A percentile compares a stretch with the other conserved stretches of the same genome.
These are phyloP conservation scores for Dryobota labecula DNA, from an alignment of 2,888 invertebrate species.

Conservation along the genomic window DNA sequence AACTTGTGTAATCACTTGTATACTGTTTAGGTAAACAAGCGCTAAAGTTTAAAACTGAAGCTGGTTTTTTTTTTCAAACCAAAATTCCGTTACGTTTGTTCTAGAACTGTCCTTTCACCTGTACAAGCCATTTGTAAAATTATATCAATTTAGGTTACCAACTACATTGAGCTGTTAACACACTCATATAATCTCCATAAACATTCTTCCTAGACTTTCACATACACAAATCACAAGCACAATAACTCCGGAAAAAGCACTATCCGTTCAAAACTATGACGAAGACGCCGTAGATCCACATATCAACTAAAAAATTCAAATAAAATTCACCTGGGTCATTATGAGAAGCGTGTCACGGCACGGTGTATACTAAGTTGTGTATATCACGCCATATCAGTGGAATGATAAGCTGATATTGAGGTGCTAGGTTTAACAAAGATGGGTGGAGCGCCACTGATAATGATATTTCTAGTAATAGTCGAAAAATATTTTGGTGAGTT, in stretches of 20 bases:
- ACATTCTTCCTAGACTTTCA: not conserved
- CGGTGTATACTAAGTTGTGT: conserved; percentile 47
- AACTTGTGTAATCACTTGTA: not conserved
- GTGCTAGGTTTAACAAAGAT: not conserved
- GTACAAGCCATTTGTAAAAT: not conserved
- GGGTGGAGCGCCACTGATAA: conserved; percentile 31
- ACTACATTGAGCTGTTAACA: not conserved
- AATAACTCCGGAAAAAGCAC: not conserved
- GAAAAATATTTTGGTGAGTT: too few relatives aligned
- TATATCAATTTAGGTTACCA: conserved; percentile 14
- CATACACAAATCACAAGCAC: not conserved
- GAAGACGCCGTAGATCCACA: not conserved
- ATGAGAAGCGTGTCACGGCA: conserved; percentile 9
- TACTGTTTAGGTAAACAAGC: not conserved
- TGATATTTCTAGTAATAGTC: not conserved
- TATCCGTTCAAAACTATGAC: not conserved
- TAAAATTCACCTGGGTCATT: conserved; percentile 46
- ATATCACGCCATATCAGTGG: conserved; percentile 38
- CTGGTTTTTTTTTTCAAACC: not conserved
- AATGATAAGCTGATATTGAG: conserved; percentile 44
- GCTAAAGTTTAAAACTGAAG: not conserved
- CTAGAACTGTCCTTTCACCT: not conserved
- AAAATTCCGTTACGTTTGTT: not conserved
- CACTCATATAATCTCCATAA: not conserved
- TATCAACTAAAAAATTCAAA: conserved; percentile 9